Evolutionary conservation across 2,797 vertebrate species (phyloP).

Genomic region (Lagocephalus sceleratus): DNA sequence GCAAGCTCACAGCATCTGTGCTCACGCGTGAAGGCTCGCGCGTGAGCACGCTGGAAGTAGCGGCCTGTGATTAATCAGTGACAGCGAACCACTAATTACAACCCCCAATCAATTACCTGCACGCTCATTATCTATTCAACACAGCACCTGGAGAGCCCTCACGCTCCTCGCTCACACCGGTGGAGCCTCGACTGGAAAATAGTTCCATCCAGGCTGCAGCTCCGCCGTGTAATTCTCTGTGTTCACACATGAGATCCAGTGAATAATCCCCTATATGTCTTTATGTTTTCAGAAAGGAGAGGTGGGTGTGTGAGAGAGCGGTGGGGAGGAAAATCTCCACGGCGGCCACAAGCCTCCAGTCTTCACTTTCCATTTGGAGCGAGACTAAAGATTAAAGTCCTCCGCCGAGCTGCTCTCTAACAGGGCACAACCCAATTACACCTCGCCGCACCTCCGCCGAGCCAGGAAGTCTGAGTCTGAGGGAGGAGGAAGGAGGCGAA

Average conservation of each 20-base stretch:
- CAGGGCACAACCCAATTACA: conserved; percentile 73
- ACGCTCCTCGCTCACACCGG: conserved; percentile 49
- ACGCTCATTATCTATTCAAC: conserved; percentile 69
- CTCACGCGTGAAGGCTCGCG: background rate
- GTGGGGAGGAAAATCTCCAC: conserved; percentile 43
- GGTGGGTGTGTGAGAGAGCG: conserved; percentile 29
- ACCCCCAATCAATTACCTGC: conserved; percentile 71
- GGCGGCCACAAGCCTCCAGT: conserved; percentile 54
- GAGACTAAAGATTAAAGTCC: conserved; percentile 78
- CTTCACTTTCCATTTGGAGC: conserved; percentile 70
- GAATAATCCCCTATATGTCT: conserved; percentile 24
- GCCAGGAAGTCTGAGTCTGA: conserved; percentile 9
- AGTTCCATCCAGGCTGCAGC: conserved; percentile 4
- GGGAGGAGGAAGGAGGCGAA: conserved; percentile 12
- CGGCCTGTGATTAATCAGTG: conserved; percentile 74
- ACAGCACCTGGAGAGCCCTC: conserved; percentile 66
- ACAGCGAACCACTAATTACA: conserved; percentile 75
- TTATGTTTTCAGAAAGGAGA: conserved; percentile 22
- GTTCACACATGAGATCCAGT: conserved; percentile 10
- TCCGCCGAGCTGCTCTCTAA: conserved; percentile 60
- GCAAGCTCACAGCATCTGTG: conserved; percentile 46
- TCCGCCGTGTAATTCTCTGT: conserved; percentile 4
- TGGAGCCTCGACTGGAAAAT: conserved; percentile 18
- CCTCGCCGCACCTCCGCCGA: conserved; percentile 53
- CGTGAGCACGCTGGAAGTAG: conserved; percentile 50